Evolutionary conservation across 1,140 invertebrate genomes (phyloP), one percentile per base, ranked within the genome.

Genomic region (Limonius californicus): DNA sequence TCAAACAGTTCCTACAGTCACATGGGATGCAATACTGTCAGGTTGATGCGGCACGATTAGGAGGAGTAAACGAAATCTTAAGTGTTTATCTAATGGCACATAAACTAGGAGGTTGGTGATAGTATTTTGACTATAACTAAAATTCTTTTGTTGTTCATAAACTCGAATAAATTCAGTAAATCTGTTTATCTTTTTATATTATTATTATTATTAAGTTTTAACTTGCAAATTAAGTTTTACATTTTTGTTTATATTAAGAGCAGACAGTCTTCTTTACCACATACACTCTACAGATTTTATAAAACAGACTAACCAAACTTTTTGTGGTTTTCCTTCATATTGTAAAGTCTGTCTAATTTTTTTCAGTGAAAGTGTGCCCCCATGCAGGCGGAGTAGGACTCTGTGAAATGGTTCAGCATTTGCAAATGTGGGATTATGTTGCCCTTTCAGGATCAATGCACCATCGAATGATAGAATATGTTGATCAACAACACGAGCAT

Each of bases 301-400:
- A 47, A 47, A 35, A n/a, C 32, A n/a, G n/a, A n/a, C 7, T 35
- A 35, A 35, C n/a, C 7, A 35, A 35, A 54, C 23, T 8, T 63
- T 63, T 2, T 23, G 1, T 14, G 18, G 20, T 43, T 21, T 19
- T 43, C 39, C n/a, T 35, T 35, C 32, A n/a, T n/a, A n/a, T n/a
- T n/a, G n/a, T n/a, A n/a, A n/a, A n/a, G n/a, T n/a, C n/a, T n/a
- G n/a, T 55, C 1, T 18, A 57, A 30, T 64, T 58, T 60, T 66
- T 80, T 79, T 1, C 74, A 93, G 92, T 95, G 35, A 92, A 92
- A 71, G 90, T 97, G 0, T 95, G 92, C 76, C 94, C 94, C 0
- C 94, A 97, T 79, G 93, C 92, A 54, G 94, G 94, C 12, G 94
- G 94, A 12, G 88, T 97, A 1, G 94, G 93, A 7, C 81, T 96